Conservation (phyloP, 2,888 invertebrate species). For the Sesia bembeciformis region DNA sequence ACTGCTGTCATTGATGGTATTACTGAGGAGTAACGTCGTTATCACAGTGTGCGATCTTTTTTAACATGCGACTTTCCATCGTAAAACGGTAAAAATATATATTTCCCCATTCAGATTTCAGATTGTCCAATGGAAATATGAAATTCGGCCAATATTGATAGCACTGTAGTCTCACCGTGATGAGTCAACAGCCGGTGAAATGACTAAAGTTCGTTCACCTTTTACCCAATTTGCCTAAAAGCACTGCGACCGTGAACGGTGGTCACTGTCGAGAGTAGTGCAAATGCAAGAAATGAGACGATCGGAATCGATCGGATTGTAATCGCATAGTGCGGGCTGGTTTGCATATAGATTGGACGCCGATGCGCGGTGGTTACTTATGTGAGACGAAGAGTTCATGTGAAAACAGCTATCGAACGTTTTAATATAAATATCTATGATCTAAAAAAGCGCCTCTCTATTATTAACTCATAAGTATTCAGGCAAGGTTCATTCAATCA, state of each 20-base stretch:
- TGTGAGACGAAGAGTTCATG: neutral
- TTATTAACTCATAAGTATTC: too few species aligned
- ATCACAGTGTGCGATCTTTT: too few species aligned
- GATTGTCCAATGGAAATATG: constrained; percentile 1
- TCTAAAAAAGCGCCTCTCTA: too few species aligned
- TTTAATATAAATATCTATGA: too few species aligned
- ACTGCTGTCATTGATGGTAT: too few species aligned
- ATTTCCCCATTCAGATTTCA: too few species aligned
- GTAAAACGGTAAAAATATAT: too few species aligned
- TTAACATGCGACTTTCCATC: too few species aligned
- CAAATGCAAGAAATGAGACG: constrained; percentile 6
- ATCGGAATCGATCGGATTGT: constrained; percentile 21
- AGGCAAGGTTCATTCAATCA: too few species aligned
- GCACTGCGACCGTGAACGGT: constrained; percentile 28
- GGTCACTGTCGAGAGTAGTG: constrained; percentile 18
- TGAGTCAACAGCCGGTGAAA: constrained; percentile 58
- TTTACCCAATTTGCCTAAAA: constrained; percentile 63
- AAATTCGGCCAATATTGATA: constrained; percentile 55
- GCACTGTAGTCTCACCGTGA: constrained; percentile 37
- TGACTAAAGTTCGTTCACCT: constrained; percentile 48
- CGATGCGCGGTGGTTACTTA: neutral
- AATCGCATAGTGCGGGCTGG: constrained; percentile 2
- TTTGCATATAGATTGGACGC: neutral
- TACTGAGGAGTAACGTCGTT: too few species aligned
- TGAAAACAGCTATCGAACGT: too few species aligned